phyloP scores from a whole-genome alignment of 2,113 vertebrate genomes.

The Paramisgurnus dabryanus region DNA sequence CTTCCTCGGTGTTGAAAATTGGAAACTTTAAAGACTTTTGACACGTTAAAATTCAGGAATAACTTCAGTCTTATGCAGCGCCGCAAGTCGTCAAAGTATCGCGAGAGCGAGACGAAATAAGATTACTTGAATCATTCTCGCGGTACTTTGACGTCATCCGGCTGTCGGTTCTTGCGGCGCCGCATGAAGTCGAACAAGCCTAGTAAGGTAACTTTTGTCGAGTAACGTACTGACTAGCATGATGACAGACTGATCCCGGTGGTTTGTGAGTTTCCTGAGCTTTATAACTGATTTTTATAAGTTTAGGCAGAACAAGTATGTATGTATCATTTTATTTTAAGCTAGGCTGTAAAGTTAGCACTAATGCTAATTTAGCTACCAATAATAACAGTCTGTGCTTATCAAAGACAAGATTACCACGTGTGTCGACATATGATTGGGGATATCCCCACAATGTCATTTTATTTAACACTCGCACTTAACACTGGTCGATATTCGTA shows the following conservation, averaged over 20 bases:
- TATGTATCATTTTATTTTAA: neutral
- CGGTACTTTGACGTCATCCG: too few relatives aligned
- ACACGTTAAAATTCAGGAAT: neutral
- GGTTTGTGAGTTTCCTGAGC: too few relatives aligned
- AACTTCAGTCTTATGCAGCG: neutral
- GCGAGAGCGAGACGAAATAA: neutral
- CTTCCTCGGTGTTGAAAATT: neutral
- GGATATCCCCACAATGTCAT: neutral
- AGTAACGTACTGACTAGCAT: too few relatives aligned
- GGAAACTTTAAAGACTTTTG: neutral
- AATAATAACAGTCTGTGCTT: neutral
- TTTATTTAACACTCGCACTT: conserved; percentile 2
- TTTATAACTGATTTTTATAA: too few relatives aligned
- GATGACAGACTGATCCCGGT: too few relatives aligned
- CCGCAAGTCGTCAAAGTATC: neutral
- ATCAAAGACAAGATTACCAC: neutral
- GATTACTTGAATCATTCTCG: too few relatives aligned
- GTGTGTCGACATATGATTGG: neutral
- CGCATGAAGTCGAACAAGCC: neutral
- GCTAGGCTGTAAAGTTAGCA: neutral
- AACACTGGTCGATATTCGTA: neutral
- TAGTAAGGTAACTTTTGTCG: neutral
- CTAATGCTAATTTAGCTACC: neutral
- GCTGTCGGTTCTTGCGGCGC: too few relatives aligned
- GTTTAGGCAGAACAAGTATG: too few relatives aligned